Conservation (phyloP, 2,888 invertebrate genomes). For the Sympetrum striolatum region DNA sequence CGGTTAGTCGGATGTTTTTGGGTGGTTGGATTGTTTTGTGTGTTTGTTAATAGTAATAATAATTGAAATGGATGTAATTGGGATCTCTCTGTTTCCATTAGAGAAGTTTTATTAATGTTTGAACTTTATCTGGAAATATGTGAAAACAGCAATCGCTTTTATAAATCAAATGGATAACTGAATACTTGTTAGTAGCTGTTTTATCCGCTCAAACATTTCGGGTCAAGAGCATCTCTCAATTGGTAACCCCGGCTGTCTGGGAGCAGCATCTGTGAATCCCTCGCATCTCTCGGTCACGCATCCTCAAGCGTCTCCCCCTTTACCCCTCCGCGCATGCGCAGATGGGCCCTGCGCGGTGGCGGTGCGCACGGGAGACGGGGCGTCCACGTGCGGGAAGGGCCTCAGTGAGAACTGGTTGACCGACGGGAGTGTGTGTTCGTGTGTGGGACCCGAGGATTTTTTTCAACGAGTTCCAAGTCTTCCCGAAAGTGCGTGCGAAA, state of each 20-base stretch:
- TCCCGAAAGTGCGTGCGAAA: not conserved
- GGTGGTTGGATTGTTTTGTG: no score
- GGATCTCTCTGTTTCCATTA: no score
- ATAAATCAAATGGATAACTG: no score
- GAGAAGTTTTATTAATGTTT: no score
- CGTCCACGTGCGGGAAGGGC: not conserved
- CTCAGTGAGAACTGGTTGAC: not conserved
- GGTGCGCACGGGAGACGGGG: not conserved
- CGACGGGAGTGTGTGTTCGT: not conserved
- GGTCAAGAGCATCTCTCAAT: no score
- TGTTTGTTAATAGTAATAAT: no score
- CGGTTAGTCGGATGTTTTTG: no score
- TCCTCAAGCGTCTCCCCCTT: not conserved
- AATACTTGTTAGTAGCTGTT: no score
- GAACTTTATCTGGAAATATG: no score
- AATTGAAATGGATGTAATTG: no score
- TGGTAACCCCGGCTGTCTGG: not conserved
- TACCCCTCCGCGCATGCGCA: not conserved
- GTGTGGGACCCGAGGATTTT: not conserved
- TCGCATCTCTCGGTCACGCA: not conserved
- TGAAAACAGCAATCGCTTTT: no score
- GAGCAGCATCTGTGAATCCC: not conserved
- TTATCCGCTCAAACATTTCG: no score
- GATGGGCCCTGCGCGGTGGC: not conserved
- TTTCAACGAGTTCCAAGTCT: not conserved